Evolutionary conservation across 1,140 invertebrate species (phyloP).

Genomic region (Zaprionus ghesquierei): DNA sequence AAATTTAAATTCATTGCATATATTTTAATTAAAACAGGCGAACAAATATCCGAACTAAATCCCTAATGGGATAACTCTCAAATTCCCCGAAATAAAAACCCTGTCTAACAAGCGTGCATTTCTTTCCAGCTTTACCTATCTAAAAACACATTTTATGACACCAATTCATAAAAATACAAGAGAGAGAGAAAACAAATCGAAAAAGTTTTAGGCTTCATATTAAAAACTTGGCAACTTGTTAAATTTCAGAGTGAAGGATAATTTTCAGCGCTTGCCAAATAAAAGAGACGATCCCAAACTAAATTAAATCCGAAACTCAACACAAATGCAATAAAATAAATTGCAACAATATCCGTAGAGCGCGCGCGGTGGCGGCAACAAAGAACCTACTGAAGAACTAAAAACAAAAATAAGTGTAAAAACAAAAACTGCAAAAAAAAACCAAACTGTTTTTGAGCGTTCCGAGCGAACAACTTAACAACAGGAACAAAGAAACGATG

Average conservation of each 20-base stretch:
- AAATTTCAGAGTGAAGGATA: conserved; percentile 52
- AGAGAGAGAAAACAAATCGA: conserved; percentile 56
- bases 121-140: background rate
- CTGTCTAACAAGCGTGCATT: background rate
- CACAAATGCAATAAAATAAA: conserved; percentile 78
- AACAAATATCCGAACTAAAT: background rate
- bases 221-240: conserved; percentile 78
- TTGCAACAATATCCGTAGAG: conserved; percentile 69
- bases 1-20: background rate
- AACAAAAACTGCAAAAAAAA: background rate
- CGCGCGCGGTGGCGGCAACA: conserved; percentile 19
- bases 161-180: conserved; percentile 43
- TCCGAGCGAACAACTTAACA: conserved; percentile 19
- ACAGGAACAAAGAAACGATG: conserved; percentile 31
- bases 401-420: background rate
- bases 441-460: conserved; percentile 24
- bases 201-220: conserved; percentile 71
- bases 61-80: background rate
- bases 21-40: conserved; percentile 1
- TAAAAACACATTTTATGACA: conserved; percentile 18
- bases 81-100: background rate
- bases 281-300: conserved; percentile 44
- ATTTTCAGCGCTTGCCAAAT: conserved; percentile 41
- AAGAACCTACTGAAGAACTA: conserved; percentile 31
- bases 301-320: conserved; percentile 77